Evolutionary conservation across 1,140 invertebrate genomes (phyloP), one percentile per base, ranked within the genome.

Genomic region (Zaprionus inermis): DNA sequence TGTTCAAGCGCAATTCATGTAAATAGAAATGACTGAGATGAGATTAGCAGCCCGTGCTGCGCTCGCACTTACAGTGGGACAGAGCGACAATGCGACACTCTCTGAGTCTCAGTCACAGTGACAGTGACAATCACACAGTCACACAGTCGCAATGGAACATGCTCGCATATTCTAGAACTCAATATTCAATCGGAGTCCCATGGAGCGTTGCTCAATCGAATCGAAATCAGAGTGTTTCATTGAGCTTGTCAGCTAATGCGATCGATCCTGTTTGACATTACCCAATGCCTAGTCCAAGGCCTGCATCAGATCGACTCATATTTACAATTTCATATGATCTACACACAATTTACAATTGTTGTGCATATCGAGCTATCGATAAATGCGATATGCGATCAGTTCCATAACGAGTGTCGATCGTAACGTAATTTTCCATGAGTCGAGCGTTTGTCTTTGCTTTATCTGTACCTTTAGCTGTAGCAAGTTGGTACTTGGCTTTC

Each of bases 221-320:
- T 59, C 54, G 57, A 41, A 63, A 64, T 63, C n/a, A 12, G 11
- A 12, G 44, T 69, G 44, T 69, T 74, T 61, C 58, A 74, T 71
- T 75, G 72, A 74, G 66, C 41, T 69, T 75, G 72, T 58, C 72
- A 60, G 64, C 64, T 44, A 60, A 67, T 60, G 64, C 64, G 70
- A 60, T 68, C 71, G 58, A 69, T 69, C 67, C 72, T 75, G 67
- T 61, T 55, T 73, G 65, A 55, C 72, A 75, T 59, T 65, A 71
- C 3, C 67, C 72, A 75, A 75, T 75, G 72, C 67, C 72, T 71
- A 75, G 72, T 58, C 72, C 67, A 75, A 75, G 72, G 72, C 67
- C 59, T 66, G 32, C 30, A 38, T 16, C 34, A 41, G 16, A 32
- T 57, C 30, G 32, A 18, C 41, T 64, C 59, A 71, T 38, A 57